Percentiles rank a stretch among this genome's conserved stretches.
These are phyloP conservation scores for Gadus macrocephalus DNA, from an alignment of 2,113 vertebrate genomes.

Conservation along the genomic window DNA sequence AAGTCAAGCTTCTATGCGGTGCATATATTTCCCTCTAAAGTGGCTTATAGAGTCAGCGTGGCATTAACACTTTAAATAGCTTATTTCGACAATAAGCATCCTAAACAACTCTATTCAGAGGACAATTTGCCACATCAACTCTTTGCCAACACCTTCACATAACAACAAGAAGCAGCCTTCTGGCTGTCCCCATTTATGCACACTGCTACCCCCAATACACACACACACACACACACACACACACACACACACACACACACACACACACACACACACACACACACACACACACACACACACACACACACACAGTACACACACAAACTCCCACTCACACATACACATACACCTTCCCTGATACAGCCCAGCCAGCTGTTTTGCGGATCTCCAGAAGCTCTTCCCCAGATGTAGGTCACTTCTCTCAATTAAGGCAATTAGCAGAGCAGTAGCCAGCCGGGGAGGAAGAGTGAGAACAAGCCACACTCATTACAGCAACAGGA, in stretches of 20 bases:
- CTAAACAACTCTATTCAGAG: constrained; percentile 9
- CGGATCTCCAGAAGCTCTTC: constrained; percentile 44
- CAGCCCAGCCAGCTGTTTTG: constrained; percentile 57
- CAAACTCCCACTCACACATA: neutral
- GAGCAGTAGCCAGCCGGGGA: constrained; percentile 29
- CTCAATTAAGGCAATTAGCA: constrained; percentile 67
- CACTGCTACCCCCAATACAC: no score
- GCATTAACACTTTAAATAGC: constrained; percentile 8
- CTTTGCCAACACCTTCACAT: neutral
- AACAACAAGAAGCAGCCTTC: constrained; percentile 1
- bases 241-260: no score
- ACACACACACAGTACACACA: neutral
- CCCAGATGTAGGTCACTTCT: constrained; percentile 62
- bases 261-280: no score
- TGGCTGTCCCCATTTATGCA: constrained; percentile 20
- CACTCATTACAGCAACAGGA: constrained; percentile 59
- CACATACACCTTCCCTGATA: neutral
- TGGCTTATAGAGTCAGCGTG: constrained; percentile 8
- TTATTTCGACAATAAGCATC: constrained; percentile 15
- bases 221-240: neutral
- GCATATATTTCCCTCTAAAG: neutral
- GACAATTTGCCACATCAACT: constrained; percentile 2
- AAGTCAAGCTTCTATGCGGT: neutral
- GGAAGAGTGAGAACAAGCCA: constrained; percentile 29
- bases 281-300: neutral